Evolutionary conservation across 2,113 vertebrate species (phyloP).

Genomic region (Scomber scombrus): DNA sequence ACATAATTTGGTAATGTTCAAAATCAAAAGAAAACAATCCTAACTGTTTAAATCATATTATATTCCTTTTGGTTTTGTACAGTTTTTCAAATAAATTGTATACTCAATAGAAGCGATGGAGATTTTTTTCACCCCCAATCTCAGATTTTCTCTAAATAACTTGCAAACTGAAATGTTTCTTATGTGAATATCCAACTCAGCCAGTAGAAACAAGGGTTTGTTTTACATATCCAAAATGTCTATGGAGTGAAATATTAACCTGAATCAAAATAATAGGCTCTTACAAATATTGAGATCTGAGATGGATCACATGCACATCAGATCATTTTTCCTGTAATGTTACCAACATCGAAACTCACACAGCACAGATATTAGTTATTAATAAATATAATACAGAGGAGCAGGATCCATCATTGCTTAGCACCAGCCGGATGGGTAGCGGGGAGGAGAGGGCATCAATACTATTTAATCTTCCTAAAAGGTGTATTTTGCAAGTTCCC

Average conservation of each 20-base stretch:
- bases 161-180: too few species aligned
- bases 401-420: constrained; percentile 61
- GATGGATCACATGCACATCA: constrained; percentile 16
- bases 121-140: too few species aligned
- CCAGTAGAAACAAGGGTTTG: too few species aligned
- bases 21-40: too few species aligned
- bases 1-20: too few species aligned
- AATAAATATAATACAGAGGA: constrained; percentile 40
- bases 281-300: constrained; percentile 9
- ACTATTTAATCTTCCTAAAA: constrained; percentile 87
- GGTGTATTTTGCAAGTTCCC: constrained; percentile 82
- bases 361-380: constrained; percentile 15
- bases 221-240: constrained; percentile 3
- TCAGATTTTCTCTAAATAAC: too few species aligned
- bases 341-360: neutral
- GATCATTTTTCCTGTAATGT: constrained; percentile 9
- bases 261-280: neutral
- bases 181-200: too few species aligned
- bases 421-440: constrained; percentile 29
- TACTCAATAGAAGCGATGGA: neutral
- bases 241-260: neutral
- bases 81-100: neutral
- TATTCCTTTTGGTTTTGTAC: neutral
- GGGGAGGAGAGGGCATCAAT: constrained; percentile 56
- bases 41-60: neutral